Evolutionary conservation across 2,888 invertebrate genomes (phyloP).

Genomic region (Eilema griseolum): DNA sequence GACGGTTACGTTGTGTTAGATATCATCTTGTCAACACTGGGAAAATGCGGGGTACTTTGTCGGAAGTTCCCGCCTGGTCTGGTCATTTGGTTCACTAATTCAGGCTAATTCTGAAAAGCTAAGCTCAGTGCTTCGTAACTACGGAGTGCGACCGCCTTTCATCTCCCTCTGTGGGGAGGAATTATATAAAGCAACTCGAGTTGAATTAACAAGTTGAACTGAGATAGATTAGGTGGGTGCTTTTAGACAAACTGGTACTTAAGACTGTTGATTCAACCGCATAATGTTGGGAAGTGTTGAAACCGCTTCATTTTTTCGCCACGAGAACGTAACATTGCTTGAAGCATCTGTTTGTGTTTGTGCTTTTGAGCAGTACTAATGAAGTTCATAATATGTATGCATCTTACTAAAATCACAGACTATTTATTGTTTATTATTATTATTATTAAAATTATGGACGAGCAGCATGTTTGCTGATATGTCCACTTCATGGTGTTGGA

Average conservation of each 20-base stretch:
- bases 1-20: slow-evolving; percentile 46
- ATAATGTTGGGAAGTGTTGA: slow-evolving; percentile 8
- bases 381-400: slow-evolving; percentile 21
- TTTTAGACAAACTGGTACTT: slow-evolving; percentile 30
- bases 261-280: slow-evolving; percentile 33
- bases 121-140: slow-evolving; percentile 46
- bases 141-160: slow-evolving; percentile 36
- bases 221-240: slow-evolving; percentile 35
- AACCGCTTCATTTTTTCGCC: slow-evolving; percentile 9
- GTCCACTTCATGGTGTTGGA: no score
- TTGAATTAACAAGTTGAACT: slow-evolving; percentile 50
- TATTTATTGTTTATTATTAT: slow-evolving; percentile 19
- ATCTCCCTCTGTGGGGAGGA: slow-evolving; percentile 41
- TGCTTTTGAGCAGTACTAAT: slow-evolving; percentile 15
- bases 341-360: slow-evolving; percentile 21
- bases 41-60: slow-evolving; percentile 59
- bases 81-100: slow-evolving; percentile 75
- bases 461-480: no score
- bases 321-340: slow-evolving; percentile 16
- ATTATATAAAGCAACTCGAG: slow-evolving; percentile 48
- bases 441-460: no score
- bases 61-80: slow-evolving; percentile 60
- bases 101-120: slow-evolving; percentile 64
- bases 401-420: slow-evolving; percentile 13
- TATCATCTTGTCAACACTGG: slow-evolving; percentile 66